Percentiles rank a stretch among this genome's conserved stretches.
Conservation (phyloP, 2,888 invertebrate species). For the Diploptera punctata region DNA sequence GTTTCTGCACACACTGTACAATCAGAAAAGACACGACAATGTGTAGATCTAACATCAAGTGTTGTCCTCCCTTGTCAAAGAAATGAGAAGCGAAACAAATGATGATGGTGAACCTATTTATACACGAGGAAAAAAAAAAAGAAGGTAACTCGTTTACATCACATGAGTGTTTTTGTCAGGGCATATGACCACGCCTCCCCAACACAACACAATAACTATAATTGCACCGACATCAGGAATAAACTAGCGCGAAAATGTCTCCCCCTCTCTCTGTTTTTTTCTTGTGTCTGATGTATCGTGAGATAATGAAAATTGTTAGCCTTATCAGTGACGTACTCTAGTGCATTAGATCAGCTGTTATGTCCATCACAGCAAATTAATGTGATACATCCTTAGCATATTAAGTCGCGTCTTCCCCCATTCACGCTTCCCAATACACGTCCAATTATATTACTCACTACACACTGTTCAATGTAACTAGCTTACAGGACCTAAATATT, state of each 20-base stretch:
- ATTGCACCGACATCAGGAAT: conserved; percentile 2
- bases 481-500: no score
- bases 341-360: not conserved
- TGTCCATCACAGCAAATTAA: conserved; percentile 19
- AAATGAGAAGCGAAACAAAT: conserved; percentile 16
- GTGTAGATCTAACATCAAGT: no score
- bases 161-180: not conserved
- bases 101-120: conserved; percentile 20
- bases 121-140: not conserved
- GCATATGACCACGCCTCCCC: not conserved
- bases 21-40: no score
- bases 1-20: no score
- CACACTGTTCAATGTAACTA: no score
- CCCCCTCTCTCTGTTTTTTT: not conserved
- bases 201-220: conserved; percentile 10
- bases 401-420: no score
- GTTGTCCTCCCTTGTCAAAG: not conserved
- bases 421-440: no score
- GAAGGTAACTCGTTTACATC: not conserved
- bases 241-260: conserved; percentile 4
- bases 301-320: conserved; percentile 9
- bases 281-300: conserved; percentile 7
- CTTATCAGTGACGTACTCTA: not conserved
- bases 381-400: not conserved
- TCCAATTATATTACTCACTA: no score